A percentile compares a stretch with the other conserved stretches of the same genome.
Evolutionary conservation across 2,888 invertebrate species (phyloP).

Genomic region (Zaprionus lineosus): DNA sequence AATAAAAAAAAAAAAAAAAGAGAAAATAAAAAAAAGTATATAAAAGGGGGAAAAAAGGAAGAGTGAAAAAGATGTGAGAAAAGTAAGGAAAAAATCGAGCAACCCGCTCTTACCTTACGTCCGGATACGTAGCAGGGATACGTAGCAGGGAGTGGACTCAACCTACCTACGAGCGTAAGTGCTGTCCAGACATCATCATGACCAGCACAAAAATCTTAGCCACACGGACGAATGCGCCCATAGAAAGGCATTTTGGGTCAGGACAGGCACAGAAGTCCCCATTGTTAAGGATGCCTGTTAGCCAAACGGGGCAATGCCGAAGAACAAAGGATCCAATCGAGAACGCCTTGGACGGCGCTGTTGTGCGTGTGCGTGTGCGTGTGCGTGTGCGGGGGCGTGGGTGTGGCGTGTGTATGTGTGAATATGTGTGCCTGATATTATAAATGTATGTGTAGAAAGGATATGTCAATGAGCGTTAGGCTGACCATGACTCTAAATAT

Average conservation of each 20-base stretch:
- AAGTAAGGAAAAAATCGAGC: constrained; percentile 34
- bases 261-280: constrained; percentile 46
- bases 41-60: no score
- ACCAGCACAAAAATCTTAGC: constrained; percentile 75
- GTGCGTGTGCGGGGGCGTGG: constrained; percentile 5
- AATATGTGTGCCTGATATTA: neutral
- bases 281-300: constrained; percentile 67
- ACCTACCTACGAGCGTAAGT: constrained; percentile 30
- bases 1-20: neutral
- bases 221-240: constrained; percentile 72
- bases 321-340: constrained; percentile 68
- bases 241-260: constrained; percentile 67
- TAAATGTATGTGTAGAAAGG: no score
- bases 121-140: no score
- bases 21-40: no score
- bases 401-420: constrained; percentile 2
- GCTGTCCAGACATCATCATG: constrained; percentile 60
- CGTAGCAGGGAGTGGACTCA: constrained; percentile 4
- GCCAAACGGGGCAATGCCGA: constrained; percentile 55
- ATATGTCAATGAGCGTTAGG: constrained; percentile 6
- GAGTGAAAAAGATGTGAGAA: no score
- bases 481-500: constrained; percentile 8
- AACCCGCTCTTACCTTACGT: constrained; percentile 53
- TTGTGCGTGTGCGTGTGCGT: constrained; percentile 17
- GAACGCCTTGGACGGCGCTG: constrained; percentile 39